Conservation (phyloP, 2,888 invertebrate species). For the Epinotia demarniana region DNA sequence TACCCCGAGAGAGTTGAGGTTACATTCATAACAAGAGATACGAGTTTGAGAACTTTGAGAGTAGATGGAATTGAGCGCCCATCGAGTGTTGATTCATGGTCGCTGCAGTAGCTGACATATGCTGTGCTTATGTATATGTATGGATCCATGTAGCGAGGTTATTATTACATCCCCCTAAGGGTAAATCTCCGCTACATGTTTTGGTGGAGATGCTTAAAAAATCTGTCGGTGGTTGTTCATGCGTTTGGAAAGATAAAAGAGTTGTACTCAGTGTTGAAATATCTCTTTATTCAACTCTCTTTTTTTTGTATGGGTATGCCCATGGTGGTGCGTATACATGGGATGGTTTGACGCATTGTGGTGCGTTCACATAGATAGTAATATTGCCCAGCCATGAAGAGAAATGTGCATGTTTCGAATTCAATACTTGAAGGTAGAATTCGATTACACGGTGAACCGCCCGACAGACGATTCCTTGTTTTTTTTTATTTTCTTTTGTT, state of each 20-base stretch:
- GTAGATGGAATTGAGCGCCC: not conserved
- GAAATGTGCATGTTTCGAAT: not conserved
- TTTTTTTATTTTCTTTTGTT: not conserved
- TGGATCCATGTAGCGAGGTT: constrained; percentile 2
- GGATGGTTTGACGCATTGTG: constrained; percentile 1
- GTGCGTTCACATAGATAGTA: not conserved
- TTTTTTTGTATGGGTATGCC: constrained; percentile 5
- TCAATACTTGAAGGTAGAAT: not conserved
- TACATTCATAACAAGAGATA: constrained; percentile 10
- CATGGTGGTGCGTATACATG: not conserved
- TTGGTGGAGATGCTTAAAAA: constrained; percentile 9
- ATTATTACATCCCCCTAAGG: constrained; percentile 1
- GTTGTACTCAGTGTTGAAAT: no score
- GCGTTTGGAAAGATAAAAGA: not conserved
- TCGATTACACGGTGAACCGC: not conserved
- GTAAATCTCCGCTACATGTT: not conserved
- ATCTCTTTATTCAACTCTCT: not conserved
- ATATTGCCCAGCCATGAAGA: constrained; percentile 4
- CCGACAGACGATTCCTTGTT: not conserved
- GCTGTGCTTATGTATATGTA: not conserved
- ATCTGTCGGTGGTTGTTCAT: not conserved
- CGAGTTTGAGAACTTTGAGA: not conserved
- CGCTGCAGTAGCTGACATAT: not conserved
- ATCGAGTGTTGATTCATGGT: constrained; percentile 13
- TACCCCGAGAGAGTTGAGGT: constrained; percentile 6